Evolutionary conservation across 2,888 invertebrate genomes (phyloP).

Genomic region (Dryococelus australis): DNA sequence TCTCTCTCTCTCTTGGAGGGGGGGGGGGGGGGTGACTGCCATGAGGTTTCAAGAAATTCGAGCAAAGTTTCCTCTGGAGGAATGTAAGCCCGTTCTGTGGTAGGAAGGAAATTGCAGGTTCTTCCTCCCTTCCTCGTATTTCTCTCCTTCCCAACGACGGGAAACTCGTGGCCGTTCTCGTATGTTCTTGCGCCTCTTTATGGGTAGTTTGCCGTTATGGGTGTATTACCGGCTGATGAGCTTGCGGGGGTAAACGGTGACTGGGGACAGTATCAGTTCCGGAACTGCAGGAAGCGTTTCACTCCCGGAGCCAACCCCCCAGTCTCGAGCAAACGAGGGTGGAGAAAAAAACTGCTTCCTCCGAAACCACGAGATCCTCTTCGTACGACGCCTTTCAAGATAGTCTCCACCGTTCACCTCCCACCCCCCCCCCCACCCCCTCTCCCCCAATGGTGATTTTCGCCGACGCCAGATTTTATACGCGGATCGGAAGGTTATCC

Average conservation of each 20-base stretch:
- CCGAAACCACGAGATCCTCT: background rate
- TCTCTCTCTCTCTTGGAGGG: background rate
- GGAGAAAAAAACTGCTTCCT: background rate
- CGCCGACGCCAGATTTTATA: constrained; percentile 16
- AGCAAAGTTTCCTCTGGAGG: background rate
- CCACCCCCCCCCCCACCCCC: too few relatives aligned
- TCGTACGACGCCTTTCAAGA: background rate
- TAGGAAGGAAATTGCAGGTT: background rate
- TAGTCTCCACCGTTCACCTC: too few relatives aligned
- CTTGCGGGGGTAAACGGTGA: background rate
- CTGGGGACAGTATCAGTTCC: background rate
- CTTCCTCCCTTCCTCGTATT: background rate
- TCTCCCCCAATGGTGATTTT: background rate
- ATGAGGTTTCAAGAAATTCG: background rate
- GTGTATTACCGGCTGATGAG: constrained; percentile 4
- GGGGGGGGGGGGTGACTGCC: too few relatives aligned
- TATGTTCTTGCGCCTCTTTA: background rate
- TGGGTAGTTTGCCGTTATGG: constrained; percentile 16
- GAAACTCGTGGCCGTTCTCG: background rate
- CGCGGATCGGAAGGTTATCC: background rate
- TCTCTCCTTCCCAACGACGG: background rate
- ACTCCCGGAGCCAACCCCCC: background rate
- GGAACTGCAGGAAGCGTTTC: background rate
- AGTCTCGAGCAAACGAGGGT: background rate
- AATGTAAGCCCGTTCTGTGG: background rate